Evolutionary conservation across 2,888 invertebrate genomes (phyloP), one percentile per base, ranked within the genome.

Genomic region (Caenorhabditis panamensis): DNA sequence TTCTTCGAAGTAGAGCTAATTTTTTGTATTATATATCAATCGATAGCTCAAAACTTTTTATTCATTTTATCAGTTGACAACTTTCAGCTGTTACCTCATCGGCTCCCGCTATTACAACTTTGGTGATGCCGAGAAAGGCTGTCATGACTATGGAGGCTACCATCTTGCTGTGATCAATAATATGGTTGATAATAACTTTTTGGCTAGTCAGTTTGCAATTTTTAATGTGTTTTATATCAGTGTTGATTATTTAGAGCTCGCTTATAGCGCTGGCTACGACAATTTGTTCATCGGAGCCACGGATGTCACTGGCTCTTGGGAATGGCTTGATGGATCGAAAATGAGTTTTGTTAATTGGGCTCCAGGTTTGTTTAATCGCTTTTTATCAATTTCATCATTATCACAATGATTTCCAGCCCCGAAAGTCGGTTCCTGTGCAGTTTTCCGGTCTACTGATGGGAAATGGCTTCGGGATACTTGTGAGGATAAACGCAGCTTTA

Each of bases 111-210:
- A 18, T 1, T 24, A 49, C 18, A 54, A 61, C 1, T 80, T 75
- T 51, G 69, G 66, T 56, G 80, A 75, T 22, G 75, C 80, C 11
- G 80, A 80, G 31, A 69, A 80, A 53, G 61, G 47, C 0, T 80
- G 80, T 31, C 69, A 69, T 22, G 61, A 63, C 41, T 80, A 75
- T 28, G 80, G 75, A 16, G 80, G 80, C 20, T 71, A 49, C 24
- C 18, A 26, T 8, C 28, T 71, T 41, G 71, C 71, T 2, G 37
- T 13, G 0, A 26, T 71, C 13, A 26, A 18, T 3, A 62, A 20
- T 6, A 62, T 53, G 41, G 53, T 71, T 53, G 71, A 71, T 53
- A 71, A 71, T 20, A 62, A 53, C 20, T 71, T 71, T 44, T 22
- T 71, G 18, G 51, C 22, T 11, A 41, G 62, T 62, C 2, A 49